phyloP scores from a whole-genome alignment of 1,140 invertebrate genomes.

The Thalassaphorura encarpata region DNA sequence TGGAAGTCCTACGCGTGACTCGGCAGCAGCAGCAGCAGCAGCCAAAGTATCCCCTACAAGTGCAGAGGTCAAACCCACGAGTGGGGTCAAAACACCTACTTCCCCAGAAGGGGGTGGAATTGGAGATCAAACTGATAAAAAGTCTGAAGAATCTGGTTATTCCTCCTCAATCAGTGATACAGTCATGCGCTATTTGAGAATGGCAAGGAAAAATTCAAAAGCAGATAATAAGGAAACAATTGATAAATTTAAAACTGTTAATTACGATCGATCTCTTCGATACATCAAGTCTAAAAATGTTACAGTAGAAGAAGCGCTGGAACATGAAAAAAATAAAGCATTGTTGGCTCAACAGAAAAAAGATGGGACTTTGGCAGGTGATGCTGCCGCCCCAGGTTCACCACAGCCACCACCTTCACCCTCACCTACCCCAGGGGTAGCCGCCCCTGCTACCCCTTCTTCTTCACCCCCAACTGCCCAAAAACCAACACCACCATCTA shows the following conservation, averaged over 20 bases:
- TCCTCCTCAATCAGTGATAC: constrained; percentile 75
- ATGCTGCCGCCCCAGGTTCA: not conserved
- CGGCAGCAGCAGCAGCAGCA: not conserved
- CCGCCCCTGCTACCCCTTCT: not conserved
- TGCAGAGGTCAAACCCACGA: no score
- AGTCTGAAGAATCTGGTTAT: constrained; percentile 57
- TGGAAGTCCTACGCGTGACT: not conserved
- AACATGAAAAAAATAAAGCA: constrained; percentile 50
- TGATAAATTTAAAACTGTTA: constrained; percentile 73
- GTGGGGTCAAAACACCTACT: not conserved
- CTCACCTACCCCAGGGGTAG: not conserved
- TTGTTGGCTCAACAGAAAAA: constrained; percentile 42
- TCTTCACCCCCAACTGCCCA: not conserved
- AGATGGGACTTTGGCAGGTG: not conserved
- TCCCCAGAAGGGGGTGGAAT: not conserved
- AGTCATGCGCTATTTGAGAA: constrained; percentile 67
- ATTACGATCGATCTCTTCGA: constrained; percentile 71
- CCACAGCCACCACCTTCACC: no score
- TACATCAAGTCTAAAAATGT: constrained; percentile 67
- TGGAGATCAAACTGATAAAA: constrained; percentile 36
- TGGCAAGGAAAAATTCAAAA: constrained; percentile 69
- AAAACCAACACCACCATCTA: no score
- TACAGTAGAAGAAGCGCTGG: constrained; percentile 30
- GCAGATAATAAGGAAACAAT: constrained; percentile 61
- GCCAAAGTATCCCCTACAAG: not conserved